These are phyloP conservation scores for Lydus trimaculatus DNA, from an alignment of 2,888 invertebrate genomes.

Conservation along the genomic window DNA sequence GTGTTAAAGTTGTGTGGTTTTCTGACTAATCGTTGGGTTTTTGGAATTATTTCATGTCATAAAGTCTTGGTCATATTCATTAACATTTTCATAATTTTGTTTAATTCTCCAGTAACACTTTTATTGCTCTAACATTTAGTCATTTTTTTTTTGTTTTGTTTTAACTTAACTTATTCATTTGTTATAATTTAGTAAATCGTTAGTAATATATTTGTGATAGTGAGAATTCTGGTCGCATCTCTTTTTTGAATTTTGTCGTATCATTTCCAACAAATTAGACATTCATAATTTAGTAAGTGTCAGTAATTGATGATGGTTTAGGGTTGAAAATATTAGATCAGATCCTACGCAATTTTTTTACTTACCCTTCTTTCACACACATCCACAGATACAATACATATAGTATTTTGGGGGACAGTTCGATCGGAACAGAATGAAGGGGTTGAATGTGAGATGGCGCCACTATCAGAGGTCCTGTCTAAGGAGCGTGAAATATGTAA, in stretches of 20 bases:
- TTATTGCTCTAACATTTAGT: conserved; percentile 14
- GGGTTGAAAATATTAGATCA: conserved; percentile 19
- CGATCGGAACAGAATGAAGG: conserved; percentile 13
- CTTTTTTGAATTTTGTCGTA: neutral
- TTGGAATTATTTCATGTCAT: conserved; percentile 35
- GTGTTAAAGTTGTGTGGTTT: conserved; percentile 40
- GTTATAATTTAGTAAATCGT: conserved; percentile 9
- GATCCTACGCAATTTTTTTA: conserved; percentile 19
- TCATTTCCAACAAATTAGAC: conserved; percentile 1
- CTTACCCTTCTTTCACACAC: neutral
- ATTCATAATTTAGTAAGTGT: conserved; percentile 18
- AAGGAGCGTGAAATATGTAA: conserved; percentile 31
- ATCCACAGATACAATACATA: neutral
- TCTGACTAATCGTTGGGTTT: conserved; percentile 43
- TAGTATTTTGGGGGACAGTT: conserved; percentile 16
- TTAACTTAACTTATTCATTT: conserved; percentile 21
- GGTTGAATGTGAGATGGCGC: conserved; percentile 30
- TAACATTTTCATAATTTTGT: conserved; percentile 22
- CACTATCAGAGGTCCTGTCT: conserved; percentile 31
- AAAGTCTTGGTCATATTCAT: conserved; percentile 19
- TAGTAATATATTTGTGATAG: neutral
- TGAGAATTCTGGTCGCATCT: neutral
- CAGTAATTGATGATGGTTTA: conserved; percentile 16
- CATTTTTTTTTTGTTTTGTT: conserved; percentile 3
- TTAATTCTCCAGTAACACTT: conserved; percentile 24